Evolutionary conservation across 2,797 vertebrate species (phyloP).

Genomic region (Arrhamphus sclerolepis): DNA sequence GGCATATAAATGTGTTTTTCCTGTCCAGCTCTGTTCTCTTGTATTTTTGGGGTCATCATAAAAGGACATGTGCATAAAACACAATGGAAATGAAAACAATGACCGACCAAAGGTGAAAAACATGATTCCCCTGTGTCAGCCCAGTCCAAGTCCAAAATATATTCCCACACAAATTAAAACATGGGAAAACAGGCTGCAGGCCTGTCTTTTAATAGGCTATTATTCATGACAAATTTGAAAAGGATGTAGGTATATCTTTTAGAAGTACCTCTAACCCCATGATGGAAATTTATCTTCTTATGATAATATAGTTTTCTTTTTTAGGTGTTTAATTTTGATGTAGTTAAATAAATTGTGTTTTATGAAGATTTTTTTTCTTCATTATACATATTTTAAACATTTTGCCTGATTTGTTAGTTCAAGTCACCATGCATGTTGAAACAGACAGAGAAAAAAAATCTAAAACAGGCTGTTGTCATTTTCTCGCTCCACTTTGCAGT

Average conservation of each 20-base stretch:
- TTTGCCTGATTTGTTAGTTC: background rate
- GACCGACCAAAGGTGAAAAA: constrained; percentile 65
- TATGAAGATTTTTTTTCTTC: too few relatives aligned
- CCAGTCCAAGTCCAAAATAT: constrained; percentile 46
- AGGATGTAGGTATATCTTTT: constrained; percentile 1
- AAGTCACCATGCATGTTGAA: constrained; percentile 11
- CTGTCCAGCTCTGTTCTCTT: constrained; percentile 70
- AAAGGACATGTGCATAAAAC: constrained; percentile 69
- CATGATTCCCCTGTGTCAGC: constrained; percentile 62
- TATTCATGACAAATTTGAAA: background rate
- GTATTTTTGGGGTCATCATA: constrained; percentile 77
- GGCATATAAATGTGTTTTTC: constrained; percentile 76
- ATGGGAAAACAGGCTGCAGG: constrained; percentile 14
- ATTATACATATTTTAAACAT: background rate
- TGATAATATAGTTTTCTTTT: background rate
- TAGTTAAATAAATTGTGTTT: background rate
- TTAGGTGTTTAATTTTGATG: background rate
- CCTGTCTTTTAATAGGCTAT: background rate
- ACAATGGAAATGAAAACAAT: constrained; percentile 81
- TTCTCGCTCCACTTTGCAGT: constrained; percentile 31
- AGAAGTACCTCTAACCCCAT: background rate
- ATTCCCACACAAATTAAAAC: constrained; percentile 63
- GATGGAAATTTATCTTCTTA: too few relatives aligned
- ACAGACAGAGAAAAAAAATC: constrained; percentile 13
- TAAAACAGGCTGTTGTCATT: too few relatives aligned